Evolutionary conservation across 2,113 vertebrate genomes (phyloP).

Genomic region (Lagopus leucura): DNA sequence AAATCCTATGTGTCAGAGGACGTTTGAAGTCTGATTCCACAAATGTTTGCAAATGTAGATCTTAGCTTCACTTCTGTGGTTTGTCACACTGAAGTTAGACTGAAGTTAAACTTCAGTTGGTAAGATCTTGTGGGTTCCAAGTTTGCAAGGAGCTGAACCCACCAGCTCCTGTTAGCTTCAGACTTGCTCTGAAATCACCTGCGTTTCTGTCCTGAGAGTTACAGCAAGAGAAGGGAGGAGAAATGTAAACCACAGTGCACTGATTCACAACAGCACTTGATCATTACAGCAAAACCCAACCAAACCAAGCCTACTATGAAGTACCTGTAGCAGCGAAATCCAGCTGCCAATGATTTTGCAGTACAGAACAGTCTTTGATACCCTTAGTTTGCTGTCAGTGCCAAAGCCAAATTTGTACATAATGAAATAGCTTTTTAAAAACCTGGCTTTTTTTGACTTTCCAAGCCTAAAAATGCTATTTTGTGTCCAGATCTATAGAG

Average conservation of each 20-base stretch:
- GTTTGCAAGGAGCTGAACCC: neutral
- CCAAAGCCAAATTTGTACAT: neutral
- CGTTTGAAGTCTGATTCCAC: neutral
- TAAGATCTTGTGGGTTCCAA: neutral
- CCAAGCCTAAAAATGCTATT: constrained; percentile 18
- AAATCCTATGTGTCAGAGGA: neutral
- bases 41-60: neutral
- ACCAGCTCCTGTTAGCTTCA: neutral
- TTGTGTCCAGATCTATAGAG: neutral
- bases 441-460: constrained; percentile 10
- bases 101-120: neutral
- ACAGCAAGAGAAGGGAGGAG: neutral
- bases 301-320: constrained; percentile 34
- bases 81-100: neutral
- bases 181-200: neutral
- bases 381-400: neutral
- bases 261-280: constrained; percentile 24
- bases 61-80: neutral
- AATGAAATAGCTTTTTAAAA: constrained; percentile 41
- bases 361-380: neutral
- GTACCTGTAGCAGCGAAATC: constrained; percentile 36
- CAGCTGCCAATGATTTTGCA: constrained; percentile 15
- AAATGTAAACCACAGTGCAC: neutral
- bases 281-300: constrained; percentile 19
- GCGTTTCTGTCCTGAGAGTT: neutral